A percentile compares a stretch with the other conserved stretches of the same genome.
Evolutionary conservation across 2,113 vertebrate genomes (phyloP).

Genomic region (Patagioenas fasciata): DNA sequence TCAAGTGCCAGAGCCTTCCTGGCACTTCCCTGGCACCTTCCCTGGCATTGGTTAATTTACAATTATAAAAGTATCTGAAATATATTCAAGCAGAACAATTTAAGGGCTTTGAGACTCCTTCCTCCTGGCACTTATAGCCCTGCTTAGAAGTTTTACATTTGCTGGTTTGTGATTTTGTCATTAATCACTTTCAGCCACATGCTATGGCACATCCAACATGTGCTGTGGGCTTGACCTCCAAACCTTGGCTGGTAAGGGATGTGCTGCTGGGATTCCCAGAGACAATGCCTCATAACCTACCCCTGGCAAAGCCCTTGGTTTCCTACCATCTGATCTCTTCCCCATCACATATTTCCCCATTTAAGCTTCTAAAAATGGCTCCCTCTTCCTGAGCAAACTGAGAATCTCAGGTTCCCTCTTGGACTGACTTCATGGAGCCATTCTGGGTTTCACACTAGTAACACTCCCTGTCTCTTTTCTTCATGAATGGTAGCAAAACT

Average conservation of each 20-base stretch:
- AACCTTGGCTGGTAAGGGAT: not conserved
- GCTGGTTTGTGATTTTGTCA: not conserved
- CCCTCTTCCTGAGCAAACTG: not conserved
- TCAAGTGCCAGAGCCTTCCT: not conserved
- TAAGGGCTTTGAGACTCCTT: not conserved
- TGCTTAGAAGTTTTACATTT: not conserved
- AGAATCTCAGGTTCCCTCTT: not conserved
- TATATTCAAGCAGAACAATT: not conserved
- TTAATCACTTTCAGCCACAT: not conserved
- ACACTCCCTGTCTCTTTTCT: not conserved
- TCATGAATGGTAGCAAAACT: not conserved
- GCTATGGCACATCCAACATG: not conserved
- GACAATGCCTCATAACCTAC: not conserved
- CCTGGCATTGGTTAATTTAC: not conserved
- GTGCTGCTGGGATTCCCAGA: not conserved
- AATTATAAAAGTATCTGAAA: not conserved
- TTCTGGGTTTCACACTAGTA: not conserved
- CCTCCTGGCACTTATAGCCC: not conserved
- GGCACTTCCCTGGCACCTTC: not conserved
- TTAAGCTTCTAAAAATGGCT: not conserved
- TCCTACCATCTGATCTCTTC: not conserved
- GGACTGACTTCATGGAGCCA: not conserved
- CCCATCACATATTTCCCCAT: not conserved
- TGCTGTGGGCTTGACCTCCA: not conserved
- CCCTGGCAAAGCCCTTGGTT: not conserved